Conservation (phyloP, 2,113 vertebrate genomes). For the Burhinus bistriatus region DNA sequence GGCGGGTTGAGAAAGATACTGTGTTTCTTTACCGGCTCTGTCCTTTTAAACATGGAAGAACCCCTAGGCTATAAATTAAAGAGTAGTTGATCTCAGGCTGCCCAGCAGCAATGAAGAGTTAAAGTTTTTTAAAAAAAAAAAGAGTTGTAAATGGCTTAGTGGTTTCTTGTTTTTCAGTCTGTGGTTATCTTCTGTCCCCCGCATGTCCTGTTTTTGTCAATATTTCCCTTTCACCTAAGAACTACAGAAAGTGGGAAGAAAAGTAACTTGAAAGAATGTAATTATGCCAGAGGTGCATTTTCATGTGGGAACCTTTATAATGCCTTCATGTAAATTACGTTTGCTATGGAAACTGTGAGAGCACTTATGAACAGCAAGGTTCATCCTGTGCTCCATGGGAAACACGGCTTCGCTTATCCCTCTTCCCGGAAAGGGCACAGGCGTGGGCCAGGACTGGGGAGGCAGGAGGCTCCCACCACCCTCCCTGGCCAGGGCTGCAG, state of each 20-base stretch:
- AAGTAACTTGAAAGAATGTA: conserved; percentile 36
- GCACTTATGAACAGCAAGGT: not conserved
- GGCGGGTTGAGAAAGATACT: not conserved
- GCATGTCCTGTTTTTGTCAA: conserved; percentile 26
- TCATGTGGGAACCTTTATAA: conserved; percentile 52
- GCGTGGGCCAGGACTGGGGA: not conserved
- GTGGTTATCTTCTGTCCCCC: not conserved
- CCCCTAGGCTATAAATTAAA: conserved; percentile 57
- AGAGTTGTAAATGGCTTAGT: not conserved
- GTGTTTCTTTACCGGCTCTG: conserved; percentile 24
- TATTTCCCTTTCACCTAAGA: conserved; percentile 30
- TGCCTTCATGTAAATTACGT: conserved; percentile 40
- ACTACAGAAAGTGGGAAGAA: conserved; percentile 13
- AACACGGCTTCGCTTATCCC: not conserved
- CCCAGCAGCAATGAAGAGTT: not conserved
- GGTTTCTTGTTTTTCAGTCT: not conserved
- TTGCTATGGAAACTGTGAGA: conserved; percentile 13
- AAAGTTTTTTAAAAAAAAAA: not conserved
- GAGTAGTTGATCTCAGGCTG: conserved; percentile 3
- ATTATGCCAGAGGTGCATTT: conserved; percentile 46
- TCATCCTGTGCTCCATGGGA: not conserved
- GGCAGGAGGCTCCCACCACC: fast-evolving
- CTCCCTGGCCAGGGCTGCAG: not conserved
- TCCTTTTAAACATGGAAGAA: not conserved
- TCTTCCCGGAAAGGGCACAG: not conserved